phyloP scores from a whole-genome alignment of 2,113 vertebrate genomes.

The Myanophis thanlyinensis region DNA sequence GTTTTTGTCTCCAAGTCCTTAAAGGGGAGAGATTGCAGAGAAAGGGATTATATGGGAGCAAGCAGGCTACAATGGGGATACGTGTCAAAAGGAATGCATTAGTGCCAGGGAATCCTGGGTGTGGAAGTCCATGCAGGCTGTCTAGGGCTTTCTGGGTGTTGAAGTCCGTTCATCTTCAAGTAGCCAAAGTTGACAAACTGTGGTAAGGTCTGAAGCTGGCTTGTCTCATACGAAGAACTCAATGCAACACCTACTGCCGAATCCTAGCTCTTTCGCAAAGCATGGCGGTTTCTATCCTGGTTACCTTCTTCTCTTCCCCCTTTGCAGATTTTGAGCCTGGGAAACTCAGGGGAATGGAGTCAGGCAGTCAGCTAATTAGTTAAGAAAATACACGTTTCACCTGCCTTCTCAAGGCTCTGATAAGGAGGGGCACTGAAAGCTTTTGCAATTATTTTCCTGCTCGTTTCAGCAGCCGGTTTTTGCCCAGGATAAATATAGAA shows the following conservation, averaged over 20 bases:
- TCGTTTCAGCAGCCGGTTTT: background rate
- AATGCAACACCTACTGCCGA: background rate
- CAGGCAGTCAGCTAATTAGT: background rate
- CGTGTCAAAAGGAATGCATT: background rate
- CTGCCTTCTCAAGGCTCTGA: background rate
- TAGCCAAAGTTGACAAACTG: background rate
- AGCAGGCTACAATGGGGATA: background rate
- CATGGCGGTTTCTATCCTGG: rapidly evolving
- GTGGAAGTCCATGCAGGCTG: too few relatives aligned
- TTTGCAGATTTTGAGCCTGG: background rate
- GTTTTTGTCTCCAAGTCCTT: background rate
- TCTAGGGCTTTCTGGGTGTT: too few relatives aligned
- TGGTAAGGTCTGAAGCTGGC: background rate
- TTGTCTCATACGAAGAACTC: background rate
- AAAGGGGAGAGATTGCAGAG: background rate
- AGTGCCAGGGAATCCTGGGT: too few relatives aligned
- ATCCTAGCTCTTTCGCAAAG: background rate
- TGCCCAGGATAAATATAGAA: background rate
- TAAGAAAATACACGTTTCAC: background rate
- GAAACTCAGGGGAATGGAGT: background rate
- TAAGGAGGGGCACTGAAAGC: background rate
- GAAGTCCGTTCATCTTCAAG: background rate
- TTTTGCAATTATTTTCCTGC: background rate
- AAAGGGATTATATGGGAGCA: background rate
- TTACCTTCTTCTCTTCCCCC: background rate